Base-by-base conservation (phyloP, 2,113 vertebrate genomes). In the Ailurus styani region DNA sequence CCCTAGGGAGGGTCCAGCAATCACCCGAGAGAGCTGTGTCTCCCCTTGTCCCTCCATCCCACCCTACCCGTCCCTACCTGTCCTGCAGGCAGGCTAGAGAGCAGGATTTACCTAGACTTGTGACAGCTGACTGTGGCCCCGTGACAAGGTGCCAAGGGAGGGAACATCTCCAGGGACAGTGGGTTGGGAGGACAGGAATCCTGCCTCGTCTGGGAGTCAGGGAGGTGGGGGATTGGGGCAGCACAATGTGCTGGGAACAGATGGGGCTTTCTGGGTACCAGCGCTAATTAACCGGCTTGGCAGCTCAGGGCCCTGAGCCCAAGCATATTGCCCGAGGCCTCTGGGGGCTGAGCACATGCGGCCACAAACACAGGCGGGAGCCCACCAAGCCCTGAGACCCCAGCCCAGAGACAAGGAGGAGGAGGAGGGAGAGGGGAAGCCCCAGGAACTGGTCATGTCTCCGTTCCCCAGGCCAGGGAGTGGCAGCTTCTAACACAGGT, bases 241-340 rank as follows among this genome's bases (percentile, higher is more conserved):
- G 11, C 52, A 34, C 45, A 0, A 0, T 7, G 66, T 54, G 40
- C 86, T 64, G 72, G 85, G 87, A 47, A 42, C 95, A 96, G 90
- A 97, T 83, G 96, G 94, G 97, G 78, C 73, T 77, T 82, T 68
- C 21, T 54, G 54, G 79, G 86, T 23, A 25, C 70, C 77, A 5
- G 87, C 1, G 5, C 52, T 97, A 88, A 97, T 96, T 95, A 97
- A 86, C 77, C 66, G 45, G 77, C 83, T 57, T 57, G 1, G 54
- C 57, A 11, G 45, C 77, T 52, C 91, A 12, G 64, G 73, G 68
- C 79, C 84, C 66, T 79, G 40, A 15, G 45, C 84, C 64, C 72
- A 11, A 77, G 52, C 73, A 27, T n/a, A n/a, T 47, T 11, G 29
- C 18, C 42, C 55, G 3, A 0, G 23, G 77, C n/a, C 87, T 66